Conservation (phyloP, 2,797 vertebrate genomes). For the Megaceryle alcyon region DNA sequence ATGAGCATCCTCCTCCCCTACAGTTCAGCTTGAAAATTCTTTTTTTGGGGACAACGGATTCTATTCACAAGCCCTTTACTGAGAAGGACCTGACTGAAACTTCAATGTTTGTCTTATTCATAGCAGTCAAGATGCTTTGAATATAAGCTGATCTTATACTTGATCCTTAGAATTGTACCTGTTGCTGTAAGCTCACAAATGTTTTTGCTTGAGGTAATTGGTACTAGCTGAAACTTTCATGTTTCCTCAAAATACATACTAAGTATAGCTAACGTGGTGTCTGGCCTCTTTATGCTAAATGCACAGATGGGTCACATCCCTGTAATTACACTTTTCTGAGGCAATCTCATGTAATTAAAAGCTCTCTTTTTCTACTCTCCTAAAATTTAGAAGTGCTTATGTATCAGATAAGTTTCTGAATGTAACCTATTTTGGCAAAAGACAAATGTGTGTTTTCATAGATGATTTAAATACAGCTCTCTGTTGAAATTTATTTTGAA, state of each 20-base stretch:
- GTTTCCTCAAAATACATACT: neutral
- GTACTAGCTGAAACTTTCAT: neutral
- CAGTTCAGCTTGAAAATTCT: neutral
- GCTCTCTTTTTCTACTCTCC: neutral
- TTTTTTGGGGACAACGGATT: neutral
- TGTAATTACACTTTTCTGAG: neutral
- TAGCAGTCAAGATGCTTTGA: neutral
- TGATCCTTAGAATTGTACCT: neutral
- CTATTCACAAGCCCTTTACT: neutral
- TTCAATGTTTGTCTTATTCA: neutral
- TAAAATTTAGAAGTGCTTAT: neutral
- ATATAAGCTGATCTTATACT: neutral
- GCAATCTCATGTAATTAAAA: neutral
- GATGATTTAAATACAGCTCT: neutral
- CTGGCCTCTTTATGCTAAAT: neutral
- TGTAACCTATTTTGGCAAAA: neutral
- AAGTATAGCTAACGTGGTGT: neutral
- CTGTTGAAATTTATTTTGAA: neutral
- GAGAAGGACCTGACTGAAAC: neutral
- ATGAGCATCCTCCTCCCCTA: neutral
- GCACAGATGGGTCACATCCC: neutral
- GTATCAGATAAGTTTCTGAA: neutral
- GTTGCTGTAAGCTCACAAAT: neutral
- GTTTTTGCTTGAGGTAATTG: neutral
- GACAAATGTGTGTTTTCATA: neutral